Conservation (phyloP, 2,888 invertebrate genomes). For the Spilosoma lubricipeda region DNA sequence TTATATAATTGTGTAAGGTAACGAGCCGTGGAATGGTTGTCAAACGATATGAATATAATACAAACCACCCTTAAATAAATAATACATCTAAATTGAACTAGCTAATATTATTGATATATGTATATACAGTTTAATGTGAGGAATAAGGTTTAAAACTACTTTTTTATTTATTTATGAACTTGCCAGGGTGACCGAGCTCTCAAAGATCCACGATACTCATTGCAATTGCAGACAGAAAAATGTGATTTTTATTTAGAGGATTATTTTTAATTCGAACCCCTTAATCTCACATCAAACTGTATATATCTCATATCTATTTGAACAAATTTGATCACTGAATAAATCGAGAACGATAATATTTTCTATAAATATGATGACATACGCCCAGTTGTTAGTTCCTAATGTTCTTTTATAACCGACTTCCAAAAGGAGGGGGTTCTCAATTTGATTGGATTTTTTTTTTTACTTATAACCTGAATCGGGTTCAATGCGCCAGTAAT, state of each 20-base stretch:
- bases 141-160: too few species aligned
- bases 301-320: constrained; percentile 33
- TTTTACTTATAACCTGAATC: neutral
- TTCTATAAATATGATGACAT: constrained; percentile 21
- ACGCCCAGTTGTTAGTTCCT: constrained; percentile 24
- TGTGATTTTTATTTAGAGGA: too few species aligned
- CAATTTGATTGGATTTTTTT: too few species aligned
- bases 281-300: constrained; percentile 30
- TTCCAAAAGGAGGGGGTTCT: too few species aligned
- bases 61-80: constrained; percentile 72
- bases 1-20: constrained; percentile 42
- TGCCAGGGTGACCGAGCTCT: too few species aligned
- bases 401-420: too few species aligned
- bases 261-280: too few species aligned
- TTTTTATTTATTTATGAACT: too few species aligned
- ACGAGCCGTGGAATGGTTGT: constrained; percentile 71
- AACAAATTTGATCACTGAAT: constrained; percentile 54
- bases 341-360: constrained; percentile 32
- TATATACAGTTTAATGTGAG: constrained; percentile 32
- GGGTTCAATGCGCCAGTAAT: neutral
- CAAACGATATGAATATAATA: constrained; percentile 59
- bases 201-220: too few species aligned
- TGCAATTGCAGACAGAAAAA: too few species aligned
- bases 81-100: constrained; percentile 79
- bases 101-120: constrained; percentile 63